Conservation (phyloP, 2,888 invertebrate species). For the Andrena dorsata region DNA sequence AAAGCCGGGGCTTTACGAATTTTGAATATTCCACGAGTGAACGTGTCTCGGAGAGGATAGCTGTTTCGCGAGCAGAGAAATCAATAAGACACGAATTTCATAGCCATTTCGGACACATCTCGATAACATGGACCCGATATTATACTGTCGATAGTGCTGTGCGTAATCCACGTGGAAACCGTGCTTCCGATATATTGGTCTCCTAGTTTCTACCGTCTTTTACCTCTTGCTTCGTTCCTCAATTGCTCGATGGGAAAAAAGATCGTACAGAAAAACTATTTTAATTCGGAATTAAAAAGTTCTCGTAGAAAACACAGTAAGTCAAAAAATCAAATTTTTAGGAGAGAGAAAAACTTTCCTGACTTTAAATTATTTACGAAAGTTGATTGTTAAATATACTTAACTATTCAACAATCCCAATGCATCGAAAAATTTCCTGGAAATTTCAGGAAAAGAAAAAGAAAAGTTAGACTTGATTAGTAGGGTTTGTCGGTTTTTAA, state of each 20-base stretch:
- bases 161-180: conserved; percentile 12
- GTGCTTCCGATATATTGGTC: conserved; percentile 11
- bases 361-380: no score
- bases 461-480: no score
- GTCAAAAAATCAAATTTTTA: not conserved
- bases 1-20: not conserved
- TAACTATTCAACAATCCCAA: no score
- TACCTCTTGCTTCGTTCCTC: not conserved
- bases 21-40: conserved; percentile 1
- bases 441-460: no score
- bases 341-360: not conserved
- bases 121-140: conserved; percentile 9
- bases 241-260: not conserved
- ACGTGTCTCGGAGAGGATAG: not conserved
- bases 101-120: conserved; percentile 1
- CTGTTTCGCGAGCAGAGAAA: not conserved
- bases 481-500: no score
- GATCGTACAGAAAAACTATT: not conserved
- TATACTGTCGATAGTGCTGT: not conserved
- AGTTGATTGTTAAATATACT: no score
- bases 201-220: not conserved
- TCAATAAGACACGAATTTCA: conserved; percentile 42
- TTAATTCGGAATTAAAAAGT: not conserved
- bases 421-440: no score
- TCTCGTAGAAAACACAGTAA: no score